A percentile compares a stretch with the other conserved stretches of the same genome.
Evolutionary conservation across 2,888 invertebrate genomes (phyloP).

Genomic region (Galeruca laticollis): DNA sequence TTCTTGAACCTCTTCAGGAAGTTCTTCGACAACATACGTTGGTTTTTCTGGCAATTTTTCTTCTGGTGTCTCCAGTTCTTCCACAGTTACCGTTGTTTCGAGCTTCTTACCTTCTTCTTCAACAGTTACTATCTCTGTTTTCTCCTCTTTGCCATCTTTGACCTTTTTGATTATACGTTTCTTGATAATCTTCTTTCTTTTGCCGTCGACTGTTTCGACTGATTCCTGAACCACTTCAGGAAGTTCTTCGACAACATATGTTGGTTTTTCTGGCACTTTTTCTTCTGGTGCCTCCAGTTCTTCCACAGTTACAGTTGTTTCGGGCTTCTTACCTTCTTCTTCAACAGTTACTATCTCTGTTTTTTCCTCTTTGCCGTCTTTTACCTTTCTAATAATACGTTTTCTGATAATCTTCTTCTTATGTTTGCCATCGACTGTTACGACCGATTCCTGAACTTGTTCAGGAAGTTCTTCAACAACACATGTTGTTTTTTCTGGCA

Average conservation of each 20-base stretch:
- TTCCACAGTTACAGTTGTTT: conserved; percentile 57
- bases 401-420: conserved; percentile 65
- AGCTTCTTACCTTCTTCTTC: conserved; percentile 60
- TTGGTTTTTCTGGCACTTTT: conserved; percentile 40
- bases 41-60: conserved; percentile 57
- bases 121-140: conserved; percentile 51
- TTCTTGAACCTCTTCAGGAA: conserved; percentile 59
- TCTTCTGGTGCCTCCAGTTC: conserved; percentile 56
- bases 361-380: conserved; percentile 62
- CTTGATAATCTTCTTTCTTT: conserved; percentile 55
- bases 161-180: conserved; percentile 65
- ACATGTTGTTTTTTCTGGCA: conserved; percentile 52
- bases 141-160: conserved; percentile 64
- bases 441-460: conserved; percentile 45
- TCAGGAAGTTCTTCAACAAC: conserved; percentile 49
- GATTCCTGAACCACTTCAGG: conserved; percentile 42
- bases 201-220: conserved; percentile 53
- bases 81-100: conserved; percentile 54
- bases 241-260: conserved; percentile 38
- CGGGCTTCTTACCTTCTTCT: conserved; percentile 64
- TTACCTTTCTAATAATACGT: conserved; percentile 63
- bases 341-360: conserved; percentile 49
- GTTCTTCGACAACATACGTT: conserved; percentile 50
- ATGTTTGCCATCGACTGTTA: conserved; percentile 47
- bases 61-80: conserved; percentile 48